Percentiles rank a stretch among this genome's conserved stretches.
These are phyloP conservation scores for Leucoptera coffeella DNA, from an alignment of 2,888 invertebrate genomes.

Conservation along the genomic window DNA sequence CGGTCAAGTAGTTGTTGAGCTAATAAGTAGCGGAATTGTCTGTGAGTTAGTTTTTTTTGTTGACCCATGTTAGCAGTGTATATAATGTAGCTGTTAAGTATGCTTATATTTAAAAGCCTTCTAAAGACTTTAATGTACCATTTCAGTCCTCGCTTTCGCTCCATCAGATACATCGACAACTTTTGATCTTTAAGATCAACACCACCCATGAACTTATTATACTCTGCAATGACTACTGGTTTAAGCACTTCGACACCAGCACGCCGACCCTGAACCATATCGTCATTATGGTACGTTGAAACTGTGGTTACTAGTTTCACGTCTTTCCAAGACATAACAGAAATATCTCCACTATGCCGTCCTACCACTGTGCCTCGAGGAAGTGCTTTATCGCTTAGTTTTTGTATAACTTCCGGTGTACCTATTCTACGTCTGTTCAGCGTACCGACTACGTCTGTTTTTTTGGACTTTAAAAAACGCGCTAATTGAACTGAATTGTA, in stretches of 20 bases:
- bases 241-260: slow-evolving; percentile 1
- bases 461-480: too few relatives aligned
- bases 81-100: slow-evolving; percentile 5
- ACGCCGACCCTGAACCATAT: too few relatives aligned
- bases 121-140: slow-evolving; percentile 5
- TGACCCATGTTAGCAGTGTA: slow-evolving; percentile 2
- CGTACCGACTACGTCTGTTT: slow-evolving; percentile 5
- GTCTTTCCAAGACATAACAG: too few relatives aligned
- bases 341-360: slow-evolving; percentile 3
- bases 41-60: slow-evolving; percentile 1
- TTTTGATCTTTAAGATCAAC: slow-evolving; percentile 4
- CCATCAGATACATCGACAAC: slow-evolving; percentile 3
- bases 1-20: slow-evolving; percentile 3
- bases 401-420: slow-evolving; percentile 2
- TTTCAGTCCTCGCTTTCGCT: slow-evolving; percentile 4
- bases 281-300: too few relatives aligned
- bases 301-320: too few relatives aligned
- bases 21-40: slow-evolving; percentile 3
- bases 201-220: slow-evolving; percentile 4
- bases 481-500: too few relatives aligned
- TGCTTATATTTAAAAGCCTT: slow-evolving; percentile 3
- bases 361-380: slow-evolving; percentile 1
- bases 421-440: slow-evolving; percentile 5
- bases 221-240: background rate
- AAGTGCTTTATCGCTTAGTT: too few relatives aligned